Percentiles rank a stretch among this genome's conserved stretches.
Evolutionary conservation across 2,113 vertebrate species (phyloP).

Genomic region (Nyctibius bracteatus): DNA sequence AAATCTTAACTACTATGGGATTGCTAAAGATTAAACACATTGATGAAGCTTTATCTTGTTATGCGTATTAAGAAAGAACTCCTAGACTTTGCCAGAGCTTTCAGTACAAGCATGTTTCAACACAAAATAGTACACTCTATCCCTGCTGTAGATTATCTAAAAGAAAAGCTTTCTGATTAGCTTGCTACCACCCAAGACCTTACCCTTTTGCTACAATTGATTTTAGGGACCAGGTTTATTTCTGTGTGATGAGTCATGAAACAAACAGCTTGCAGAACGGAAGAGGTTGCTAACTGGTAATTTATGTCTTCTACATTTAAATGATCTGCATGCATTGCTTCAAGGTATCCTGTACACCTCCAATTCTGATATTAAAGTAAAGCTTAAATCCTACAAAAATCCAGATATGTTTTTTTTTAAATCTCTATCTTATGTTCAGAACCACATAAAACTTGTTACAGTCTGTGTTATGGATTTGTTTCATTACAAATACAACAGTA

Average conservation of each 20-base stretch:
- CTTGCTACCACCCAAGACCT: background rate
- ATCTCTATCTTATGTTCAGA: background rate
- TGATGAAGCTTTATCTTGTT: background rate
- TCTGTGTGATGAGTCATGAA: background rate
- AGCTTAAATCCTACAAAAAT: background rate
- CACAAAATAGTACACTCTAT: background rate
- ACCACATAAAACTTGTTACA: background rate
- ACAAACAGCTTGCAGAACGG: background rate
- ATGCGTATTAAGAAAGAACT: background rate
- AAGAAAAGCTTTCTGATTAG: background rate
- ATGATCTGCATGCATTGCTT: background rate
- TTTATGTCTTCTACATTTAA: background rate
- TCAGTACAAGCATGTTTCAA: background rate
- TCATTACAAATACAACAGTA: background rate
- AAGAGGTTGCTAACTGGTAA: background rate
- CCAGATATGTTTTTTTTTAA: background rate
- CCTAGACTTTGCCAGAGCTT: background rate
- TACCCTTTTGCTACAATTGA: background rate
- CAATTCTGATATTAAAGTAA: background rate
- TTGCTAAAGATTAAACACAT: background rate
- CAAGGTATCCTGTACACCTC: background rate
- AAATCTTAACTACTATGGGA: background rate
- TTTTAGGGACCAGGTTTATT: background rate
- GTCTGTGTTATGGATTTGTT: background rate
- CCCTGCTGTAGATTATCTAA: background rate